A percentile compares a stretch with the other conserved stretches of the same genome.
Conservation (phyloP, 2,113 vertebrate genomes). For the Semnopithecus entellus region DNA sequence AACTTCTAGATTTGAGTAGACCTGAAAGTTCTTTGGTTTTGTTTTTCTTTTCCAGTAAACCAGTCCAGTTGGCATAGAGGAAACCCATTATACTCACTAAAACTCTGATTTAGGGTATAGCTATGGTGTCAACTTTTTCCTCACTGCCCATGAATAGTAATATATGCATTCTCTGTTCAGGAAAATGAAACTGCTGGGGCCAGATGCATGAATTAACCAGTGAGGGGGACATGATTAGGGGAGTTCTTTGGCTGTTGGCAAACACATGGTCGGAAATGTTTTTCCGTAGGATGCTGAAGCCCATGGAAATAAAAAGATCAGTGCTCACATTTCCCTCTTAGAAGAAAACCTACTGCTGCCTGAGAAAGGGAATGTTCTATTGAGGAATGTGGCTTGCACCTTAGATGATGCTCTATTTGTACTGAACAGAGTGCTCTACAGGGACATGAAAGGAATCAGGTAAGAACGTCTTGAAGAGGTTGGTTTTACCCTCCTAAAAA, state of each 20-base stretch:
- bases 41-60: neutral
- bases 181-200: slow-evolving; percentile 42
- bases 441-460: slow-evolving; percentile 87
- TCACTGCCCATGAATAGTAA: neutral
- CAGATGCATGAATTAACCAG: slow-evolving; percentile 37
- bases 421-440: slow-evolving; percentile 83
- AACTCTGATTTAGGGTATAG: neutral
- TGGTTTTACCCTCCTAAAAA: neutral
- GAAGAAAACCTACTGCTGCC: slow-evolving; percentile 80
- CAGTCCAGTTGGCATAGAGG: neutral
- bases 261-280: slow-evolving; percentile 65
- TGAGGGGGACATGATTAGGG: slow-evolving; percentile 42
- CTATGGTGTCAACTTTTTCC: neutral
- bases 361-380: slow-evolving; percentile 66
- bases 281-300: slow-evolving; percentile 84
- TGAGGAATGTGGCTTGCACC: slow-evolving; percentile 86
- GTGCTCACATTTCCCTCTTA: slow-evolving; percentile 87
- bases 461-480: slow-evolving; percentile 68
- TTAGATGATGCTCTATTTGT: slow-evolving; percentile 82
- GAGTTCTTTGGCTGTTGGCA: slow-evolving; percentile 39
- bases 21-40: neutral
- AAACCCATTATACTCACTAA: neutral
- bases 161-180: neutral
- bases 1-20: slow-evolving; percentile 34
- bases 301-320: slow-evolving; percentile 86